A percentile compares a stretch with the other conserved stretches of the same genome.
Evolutionary conservation across 2,113 vertebrate genomes (phyloP).

Genomic region (Phycodurus eques): DNA sequence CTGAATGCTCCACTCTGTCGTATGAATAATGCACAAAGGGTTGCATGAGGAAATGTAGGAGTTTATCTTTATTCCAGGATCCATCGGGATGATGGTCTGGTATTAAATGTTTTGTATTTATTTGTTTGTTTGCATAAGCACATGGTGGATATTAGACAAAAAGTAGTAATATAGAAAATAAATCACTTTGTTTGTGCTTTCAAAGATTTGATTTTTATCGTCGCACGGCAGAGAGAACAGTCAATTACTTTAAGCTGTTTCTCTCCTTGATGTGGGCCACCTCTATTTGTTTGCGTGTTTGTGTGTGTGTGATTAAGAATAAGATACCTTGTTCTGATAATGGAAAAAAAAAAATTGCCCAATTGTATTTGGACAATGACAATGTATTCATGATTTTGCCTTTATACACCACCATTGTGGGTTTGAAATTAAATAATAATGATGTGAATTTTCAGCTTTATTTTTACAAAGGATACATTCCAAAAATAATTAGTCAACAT

Average conservation of each 20-base stretch:
- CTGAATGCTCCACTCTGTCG: slow-evolving; percentile 22
- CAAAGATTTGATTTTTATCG: slow-evolving; percentile 41
- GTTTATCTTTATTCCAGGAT: neutral
- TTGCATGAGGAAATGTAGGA: neutral
- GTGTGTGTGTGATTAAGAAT: neutral
- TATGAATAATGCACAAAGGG: slow-evolving; percentile 21
- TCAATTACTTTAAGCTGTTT: neutral
- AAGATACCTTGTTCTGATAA: neutral
- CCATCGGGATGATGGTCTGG: neutral
- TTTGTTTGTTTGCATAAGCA: neutral
- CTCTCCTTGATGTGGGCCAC: neutral
- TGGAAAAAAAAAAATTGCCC: neutral
- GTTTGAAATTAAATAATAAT: too few species aligned
- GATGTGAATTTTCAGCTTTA: too few species aligned
- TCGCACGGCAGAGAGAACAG: neutral
- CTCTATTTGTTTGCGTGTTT: neutral
- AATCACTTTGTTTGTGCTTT: slow-evolving; percentile 13
- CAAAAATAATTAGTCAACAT: too few species aligned
- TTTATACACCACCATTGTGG: neutral
- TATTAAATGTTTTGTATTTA: neutral
- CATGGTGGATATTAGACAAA: slow-evolving; percentile 15
- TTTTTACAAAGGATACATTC: too few species aligned
- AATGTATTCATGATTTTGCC: neutral
- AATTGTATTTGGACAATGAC: neutral
- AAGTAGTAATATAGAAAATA: neutral